phyloP scores from a whole-genome alignment of 1,140 invertebrate species.

The Trachelipus rathkii region DNA sequence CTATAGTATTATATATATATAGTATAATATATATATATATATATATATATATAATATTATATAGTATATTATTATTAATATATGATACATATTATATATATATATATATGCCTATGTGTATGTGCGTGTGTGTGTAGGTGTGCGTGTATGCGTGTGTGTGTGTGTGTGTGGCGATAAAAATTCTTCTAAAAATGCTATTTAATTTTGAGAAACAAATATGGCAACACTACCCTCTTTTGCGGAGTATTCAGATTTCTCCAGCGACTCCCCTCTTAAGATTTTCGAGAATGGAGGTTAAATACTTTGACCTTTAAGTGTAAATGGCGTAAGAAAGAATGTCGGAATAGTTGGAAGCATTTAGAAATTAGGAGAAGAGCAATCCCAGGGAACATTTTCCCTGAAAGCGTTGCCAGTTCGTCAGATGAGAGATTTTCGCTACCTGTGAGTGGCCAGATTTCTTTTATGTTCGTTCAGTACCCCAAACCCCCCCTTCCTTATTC shows the following conservation, averaged over 20 bases:
- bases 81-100: too few species aligned
- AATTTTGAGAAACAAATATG: neutral
- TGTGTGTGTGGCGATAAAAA: too few species aligned
- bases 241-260: slow-evolving; percentile 3
- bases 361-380: neutral
- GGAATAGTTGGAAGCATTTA: neutral
- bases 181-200: neutral
- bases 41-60: too few species aligned
- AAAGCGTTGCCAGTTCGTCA: slow-evolving; percentile 9
- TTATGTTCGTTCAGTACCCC: neutral
- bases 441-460: slow-evolving; percentile 11
- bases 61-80: too few species aligned
- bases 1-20: too few species aligned
- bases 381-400: neutral
- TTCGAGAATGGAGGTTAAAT: neutral
- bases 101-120: too few species aligned
- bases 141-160: too few species aligned
- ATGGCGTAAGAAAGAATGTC: neutral
- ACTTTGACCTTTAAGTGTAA: neutral
- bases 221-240: slow-evolving; percentile 5
- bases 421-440: neutral
- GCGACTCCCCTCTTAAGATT: neutral
- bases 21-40: too few species aligned
- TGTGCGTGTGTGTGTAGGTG: too few species aligned
- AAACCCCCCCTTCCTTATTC: too few species aligned